phyloP scores from a whole-genome alignment of 2,113 vertebrate genomes.

The Microtus richardsoni region DNA sequence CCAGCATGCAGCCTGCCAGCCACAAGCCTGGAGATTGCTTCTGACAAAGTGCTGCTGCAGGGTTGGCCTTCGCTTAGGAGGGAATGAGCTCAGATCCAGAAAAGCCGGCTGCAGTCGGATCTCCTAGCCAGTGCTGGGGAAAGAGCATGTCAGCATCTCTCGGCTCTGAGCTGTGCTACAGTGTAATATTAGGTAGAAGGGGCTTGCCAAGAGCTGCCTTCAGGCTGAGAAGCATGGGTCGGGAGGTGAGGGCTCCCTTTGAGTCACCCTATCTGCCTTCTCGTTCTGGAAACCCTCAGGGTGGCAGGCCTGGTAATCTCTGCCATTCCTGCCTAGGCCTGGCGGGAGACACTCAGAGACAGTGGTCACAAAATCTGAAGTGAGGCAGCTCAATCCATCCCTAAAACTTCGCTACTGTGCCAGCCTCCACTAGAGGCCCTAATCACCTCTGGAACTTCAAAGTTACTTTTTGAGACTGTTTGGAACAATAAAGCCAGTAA shows the following conservation, averaged over 20 bases:
- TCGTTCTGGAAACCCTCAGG: background rate
- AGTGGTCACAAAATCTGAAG: background rate
- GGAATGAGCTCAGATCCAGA: background rate
- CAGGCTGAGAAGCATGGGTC: background rate
- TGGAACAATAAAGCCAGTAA: slow-evolving; percentile 37
- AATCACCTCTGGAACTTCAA: slow-evolving; percentile 45
- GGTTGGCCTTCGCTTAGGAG: background rate
- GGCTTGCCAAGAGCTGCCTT: background rate
- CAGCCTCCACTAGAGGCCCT: background rate
- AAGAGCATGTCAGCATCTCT: background rate
- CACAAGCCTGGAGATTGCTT: slow-evolving; percentile 27
- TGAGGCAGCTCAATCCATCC: background rate
- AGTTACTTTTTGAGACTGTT: slow-evolving; percentile 17
- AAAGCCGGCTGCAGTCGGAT: background rate
- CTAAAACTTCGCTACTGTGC: background rate
- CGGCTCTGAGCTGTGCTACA: background rate
- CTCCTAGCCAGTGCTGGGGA: rapidly evolving
- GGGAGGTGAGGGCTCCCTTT: background rate
- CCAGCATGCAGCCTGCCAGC: slow-evolving; percentile 21
- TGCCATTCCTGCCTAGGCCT: background rate
- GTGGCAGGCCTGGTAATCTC: background rate
- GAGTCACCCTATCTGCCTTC: slow-evolving; percentile 38
- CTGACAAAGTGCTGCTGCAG: background rate
- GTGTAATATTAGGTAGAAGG: background rate
- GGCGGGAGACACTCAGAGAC: background rate